Base-by-base conservation (phyloP, 2,888 invertebrate genomes). In the Pardosa pseudoannulata region DNA sequence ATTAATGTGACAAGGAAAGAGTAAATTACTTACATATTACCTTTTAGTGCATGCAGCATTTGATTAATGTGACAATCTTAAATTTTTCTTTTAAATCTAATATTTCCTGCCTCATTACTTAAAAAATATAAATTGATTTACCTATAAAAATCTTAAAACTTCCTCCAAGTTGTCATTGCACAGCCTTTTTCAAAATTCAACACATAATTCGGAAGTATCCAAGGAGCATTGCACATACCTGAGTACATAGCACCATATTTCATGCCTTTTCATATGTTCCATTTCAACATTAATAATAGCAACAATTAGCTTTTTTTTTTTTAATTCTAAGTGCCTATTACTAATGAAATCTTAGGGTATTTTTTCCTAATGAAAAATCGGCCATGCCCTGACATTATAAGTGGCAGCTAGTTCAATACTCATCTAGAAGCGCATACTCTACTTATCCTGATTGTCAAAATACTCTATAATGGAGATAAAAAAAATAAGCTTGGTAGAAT, bases 391-490 rank as follows among this genome's bases (percentile, higher is more conserved):
- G 23, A 23, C 23, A 23, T 56, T 23, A 56, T 56, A 23, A 23
- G 23, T 56, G 56, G 56, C 56, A 23, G 56, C 23, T 23, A 23
- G 9, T 16, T 56, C 56, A 56, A 36, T 56, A 46, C 16, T 31
- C 19, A 65, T 67, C 67, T 67, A 67, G 32, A 67, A 67, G 67
- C 31, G 28, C 67, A 67, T 19, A 56, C 23, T 56, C 68, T 67
- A 79, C 29, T 50, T 28, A 71, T 73, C 72, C 83, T 85, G 83
- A 85, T 85, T 85, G 83, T 85, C 83, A 85, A 85, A 85, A 85
- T 85, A 78, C 67, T 78, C 78, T 85, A 85, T 72, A 36, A 41
- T 32, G 46, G 64, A 85, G 32, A 29, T 32, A 68, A 82, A 75
- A 74, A 70, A 41, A n/a, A 73, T 67, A 68, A 85, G 83, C 83